Percentiles rank a stretch among this genome's conserved stretches.
Evolutionary conservation across 35 echinoderm and acorn worm species (phyloP).

Genomic region (Patiria miniata): DNA sequence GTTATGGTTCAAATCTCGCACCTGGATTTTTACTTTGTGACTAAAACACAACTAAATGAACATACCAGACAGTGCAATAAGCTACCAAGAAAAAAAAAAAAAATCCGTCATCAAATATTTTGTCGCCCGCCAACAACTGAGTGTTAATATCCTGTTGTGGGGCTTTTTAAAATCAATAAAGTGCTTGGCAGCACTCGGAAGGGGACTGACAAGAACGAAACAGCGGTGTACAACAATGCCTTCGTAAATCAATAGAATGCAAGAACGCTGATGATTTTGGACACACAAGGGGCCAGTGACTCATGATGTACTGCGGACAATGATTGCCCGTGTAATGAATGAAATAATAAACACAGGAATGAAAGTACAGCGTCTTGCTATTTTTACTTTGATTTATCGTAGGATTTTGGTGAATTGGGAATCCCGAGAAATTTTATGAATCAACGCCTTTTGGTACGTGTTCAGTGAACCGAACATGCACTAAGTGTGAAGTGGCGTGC

Average conservation of each 20-base stretch:
- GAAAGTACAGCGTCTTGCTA: background rate
- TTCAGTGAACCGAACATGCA: no score
- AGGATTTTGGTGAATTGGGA: no score
- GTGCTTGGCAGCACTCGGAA: background rate
- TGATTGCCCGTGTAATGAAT: background rate
- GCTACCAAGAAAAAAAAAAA: background rate
- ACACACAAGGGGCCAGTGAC: background rate
- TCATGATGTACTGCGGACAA: background rate
- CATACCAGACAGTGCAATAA: background rate
- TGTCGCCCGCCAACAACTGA: background rate
- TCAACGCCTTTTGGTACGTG: background rate
- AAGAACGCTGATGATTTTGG: background rate
- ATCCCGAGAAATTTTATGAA: background rate
- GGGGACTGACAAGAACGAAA: background rate
- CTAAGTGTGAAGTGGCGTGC: no score
- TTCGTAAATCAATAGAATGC: background rate
- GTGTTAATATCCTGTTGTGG: slow-evolving; percentile 2
- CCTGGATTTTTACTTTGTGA: no score
- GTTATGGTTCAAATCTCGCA: no score
- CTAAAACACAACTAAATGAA: background rate
- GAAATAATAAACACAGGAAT: background rate
- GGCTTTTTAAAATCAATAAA: slow-evolving; percentile 8
- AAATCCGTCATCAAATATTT: background rate
- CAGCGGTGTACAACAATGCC: background rate
- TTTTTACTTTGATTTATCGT: background rate